These are phyloP conservation scores for Melierax canorus DNA, from an alignment of 2,113 vertebrate species.

Conservation along the genomic window DNA sequence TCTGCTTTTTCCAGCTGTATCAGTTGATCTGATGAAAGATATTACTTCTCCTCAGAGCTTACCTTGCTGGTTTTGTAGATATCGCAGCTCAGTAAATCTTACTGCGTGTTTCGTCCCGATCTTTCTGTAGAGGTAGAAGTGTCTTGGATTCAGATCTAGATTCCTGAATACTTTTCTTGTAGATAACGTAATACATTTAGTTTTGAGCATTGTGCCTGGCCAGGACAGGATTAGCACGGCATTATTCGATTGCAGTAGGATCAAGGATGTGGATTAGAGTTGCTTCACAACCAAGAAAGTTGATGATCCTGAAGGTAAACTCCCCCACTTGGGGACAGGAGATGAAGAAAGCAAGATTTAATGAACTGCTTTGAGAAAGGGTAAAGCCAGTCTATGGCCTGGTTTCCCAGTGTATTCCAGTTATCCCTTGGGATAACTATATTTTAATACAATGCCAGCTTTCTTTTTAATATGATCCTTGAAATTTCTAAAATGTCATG, in stretches of 20 bases:
- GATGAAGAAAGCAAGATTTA: constrained; percentile 13
- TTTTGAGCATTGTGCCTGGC: neutral
- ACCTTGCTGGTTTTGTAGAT: neutral
- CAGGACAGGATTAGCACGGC: neutral
- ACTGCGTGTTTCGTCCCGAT: neutral
- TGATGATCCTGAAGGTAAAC: constrained; percentile 5
- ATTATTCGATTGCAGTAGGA: neutral
- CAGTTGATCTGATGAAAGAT: neutral
- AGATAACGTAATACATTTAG: neutral
- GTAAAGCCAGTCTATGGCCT: neutral
- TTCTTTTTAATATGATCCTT: constrained; percentile 34
- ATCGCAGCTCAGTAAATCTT: neutral
- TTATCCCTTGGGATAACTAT: neutral
- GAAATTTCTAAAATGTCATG: constrained; percentile 44
- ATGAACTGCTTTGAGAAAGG: neutral
- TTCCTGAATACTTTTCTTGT: neutral
- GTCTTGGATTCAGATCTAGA: constrained; percentile 9
- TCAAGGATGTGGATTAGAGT: neutral
- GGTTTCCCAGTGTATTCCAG: neutral
- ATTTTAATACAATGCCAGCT: constrained; percentile 44
- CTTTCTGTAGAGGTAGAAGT: neutral
- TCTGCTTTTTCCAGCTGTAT: neutral
- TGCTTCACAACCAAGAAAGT: neutral
- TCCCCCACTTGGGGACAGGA: neutral
- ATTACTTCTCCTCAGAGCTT: neutral